phyloP scores from a whole-genome alignment of 2,888 invertebrate species.

The Noctuana brunneofusca region DNA sequence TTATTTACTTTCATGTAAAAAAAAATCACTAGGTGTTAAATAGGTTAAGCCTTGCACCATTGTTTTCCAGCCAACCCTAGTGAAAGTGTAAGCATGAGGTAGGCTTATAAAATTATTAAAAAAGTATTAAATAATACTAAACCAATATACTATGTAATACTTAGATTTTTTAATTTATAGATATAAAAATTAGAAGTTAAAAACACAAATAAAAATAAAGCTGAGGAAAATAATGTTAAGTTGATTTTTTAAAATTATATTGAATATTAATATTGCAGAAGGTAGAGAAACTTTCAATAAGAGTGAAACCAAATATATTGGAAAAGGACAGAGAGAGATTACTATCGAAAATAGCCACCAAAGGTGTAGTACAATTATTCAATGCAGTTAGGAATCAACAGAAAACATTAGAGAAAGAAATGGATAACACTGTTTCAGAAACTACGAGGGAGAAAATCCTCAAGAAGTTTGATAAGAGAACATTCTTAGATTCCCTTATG shows the following conservation, averaged over 20 bases:
- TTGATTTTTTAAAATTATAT: not conserved
- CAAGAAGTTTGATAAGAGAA: slow-evolving; percentile 88
- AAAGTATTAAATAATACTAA: too few species aligned
- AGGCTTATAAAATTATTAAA: too few species aligned
- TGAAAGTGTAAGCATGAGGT: too few species aligned
- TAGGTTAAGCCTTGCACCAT: too few species aligned
- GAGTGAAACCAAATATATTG: slow-evolving; percentile 89
- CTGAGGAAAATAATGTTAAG: too few species aligned
- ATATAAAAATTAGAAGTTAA: too few species aligned
- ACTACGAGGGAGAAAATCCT: slow-evolving; percentile 89
- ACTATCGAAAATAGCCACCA: slow-evolving; percentile 92
- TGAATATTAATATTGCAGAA: slow-evolving; percentile 70
- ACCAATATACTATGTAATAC: too few species aligned
- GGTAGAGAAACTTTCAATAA: slow-evolving; percentile 84
- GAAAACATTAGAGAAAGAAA: slow-evolving; percentile 87
- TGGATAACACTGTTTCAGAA: slow-evolving; percentile 89
- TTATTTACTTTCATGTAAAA: too few species aligned
- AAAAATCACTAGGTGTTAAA: too few species aligned
- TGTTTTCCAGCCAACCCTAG: too few species aligned
- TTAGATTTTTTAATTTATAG: too few species aligned
- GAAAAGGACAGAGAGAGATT: slow-evolving; percentile 90
- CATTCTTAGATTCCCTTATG: slow-evolving; percentile 91
- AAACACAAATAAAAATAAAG: too few species aligned
- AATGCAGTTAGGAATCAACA: slow-evolving; percentile 95
- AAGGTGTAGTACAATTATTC: slow-evolving; percentile 95